Evolutionary conservation across 2,113 vertebrate genomes (phyloP), one percentile per base, ranked within the genome.

Genomic region (Corythoichthys intestinalis): DNA sequence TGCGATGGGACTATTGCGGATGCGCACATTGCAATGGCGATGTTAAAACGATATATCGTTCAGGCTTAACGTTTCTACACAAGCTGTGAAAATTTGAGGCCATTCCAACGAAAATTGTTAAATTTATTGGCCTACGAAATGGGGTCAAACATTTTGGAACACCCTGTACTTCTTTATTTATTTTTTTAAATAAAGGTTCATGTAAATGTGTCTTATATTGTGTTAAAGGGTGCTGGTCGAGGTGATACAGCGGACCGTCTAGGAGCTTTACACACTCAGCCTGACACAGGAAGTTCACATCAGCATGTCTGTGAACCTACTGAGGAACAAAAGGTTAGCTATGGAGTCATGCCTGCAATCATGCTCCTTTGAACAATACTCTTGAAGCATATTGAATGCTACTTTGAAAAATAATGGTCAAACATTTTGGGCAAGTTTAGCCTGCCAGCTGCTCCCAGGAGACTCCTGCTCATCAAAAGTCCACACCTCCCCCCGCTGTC

Each of bases 201-300:
- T 58, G 11, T 58, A 37, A 58, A 58, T 58, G 34, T 35, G 20
- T 12, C 34, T 14, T 37, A 37, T 58, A 2, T 37, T 80, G 56
- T 76, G 70, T 60, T 73, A 52, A 75, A 91, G 90, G 84, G 76
- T 67, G 76, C 85, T 56, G 82, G 70, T 65, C 79, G 83, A 68
- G 83, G 73, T 67, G 80, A 83, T 65, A 78, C 62, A 12, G 77
- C 71, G 62, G 81, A 79, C 15, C 56, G 71, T 67, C 86, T 83
- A 63, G 79, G 53, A 70, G 75, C 81, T 61, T 60, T 81, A 58
- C 77, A 69, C 77, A 73, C 56, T 39, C 58, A 81, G 1, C 61
- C 80, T 13, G 78, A 82, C 13, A 64, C 85, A 35, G 80, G 74
- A 83, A 91, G 89, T 76, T 89, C 90, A 68, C 89, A 86, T 69